Evolutionary conservation across 2,113 vertebrate species (phyloP).

Genomic region (Uria lomvia): DNA sequence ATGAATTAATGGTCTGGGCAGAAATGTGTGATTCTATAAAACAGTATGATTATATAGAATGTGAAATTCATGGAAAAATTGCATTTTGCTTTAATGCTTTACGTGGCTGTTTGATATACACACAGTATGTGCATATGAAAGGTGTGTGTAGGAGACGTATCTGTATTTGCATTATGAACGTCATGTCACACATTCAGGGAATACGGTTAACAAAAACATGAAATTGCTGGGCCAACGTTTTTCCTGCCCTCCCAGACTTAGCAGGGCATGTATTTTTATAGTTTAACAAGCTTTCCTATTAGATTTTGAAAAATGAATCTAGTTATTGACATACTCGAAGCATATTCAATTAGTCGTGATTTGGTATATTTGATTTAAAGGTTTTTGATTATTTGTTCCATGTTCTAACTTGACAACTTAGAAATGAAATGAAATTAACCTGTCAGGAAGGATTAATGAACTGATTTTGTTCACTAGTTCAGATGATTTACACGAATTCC

Average conservation of each 20-base stretch:
- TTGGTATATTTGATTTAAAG: slow-evolving; percentile 70
- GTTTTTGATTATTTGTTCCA: slow-evolving; percentile 68
- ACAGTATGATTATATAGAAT: neutral
- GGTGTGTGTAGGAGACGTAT: neutral
- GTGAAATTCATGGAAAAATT: neutral
- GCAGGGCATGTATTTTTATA: slow-evolving; percentile 36
- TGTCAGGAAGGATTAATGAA: slow-evolving; percentile 71
- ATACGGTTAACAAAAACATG: neutral
- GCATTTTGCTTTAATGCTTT: neutral
- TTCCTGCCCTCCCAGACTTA: slow-evolving; percentile 1
- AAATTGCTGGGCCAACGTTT: slow-evolving; percentile 5
- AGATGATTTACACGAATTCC: slow-evolving; percentile 49
- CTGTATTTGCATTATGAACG: neutral
- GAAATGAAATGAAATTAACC: slow-evolving; percentile 67
- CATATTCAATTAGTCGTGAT: slow-evolving; percentile 66
- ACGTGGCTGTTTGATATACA: neutral
- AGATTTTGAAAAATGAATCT: slow-evolving; percentile 65
- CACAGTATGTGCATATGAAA: neutral
- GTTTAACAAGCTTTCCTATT: slow-evolving; percentile 64
- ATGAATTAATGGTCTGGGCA: neutral
- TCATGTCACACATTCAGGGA: neutral
- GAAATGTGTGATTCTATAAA: neutral
- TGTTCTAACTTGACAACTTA: slow-evolving; percentile 68
- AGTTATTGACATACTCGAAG: slow-evolving; percentile 56
- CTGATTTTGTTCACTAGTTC: slow-evolving; percentile 57